A percentile compares a stretch with the other conserved stretches of the same genome.
These are phyloP conservation scores for Hyles vespertilio DNA, from an alignment of 1,140 invertebrate species.

Conservation along the genomic window DNA sequence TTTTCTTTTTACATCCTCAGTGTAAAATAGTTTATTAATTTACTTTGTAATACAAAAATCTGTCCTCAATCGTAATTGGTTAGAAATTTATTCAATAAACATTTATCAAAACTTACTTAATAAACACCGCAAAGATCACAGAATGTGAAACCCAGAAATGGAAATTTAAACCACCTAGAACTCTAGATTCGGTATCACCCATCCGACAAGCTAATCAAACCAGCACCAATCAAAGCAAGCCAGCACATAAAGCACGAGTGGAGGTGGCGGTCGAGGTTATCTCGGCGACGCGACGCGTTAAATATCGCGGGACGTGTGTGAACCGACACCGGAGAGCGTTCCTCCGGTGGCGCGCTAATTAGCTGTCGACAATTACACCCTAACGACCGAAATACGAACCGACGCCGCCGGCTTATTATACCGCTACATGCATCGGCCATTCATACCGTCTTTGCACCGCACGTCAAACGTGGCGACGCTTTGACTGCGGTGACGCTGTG, in stretches of 20 bases:
- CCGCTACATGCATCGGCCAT: slow-evolving; percentile 29
- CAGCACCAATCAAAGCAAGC: background rate
- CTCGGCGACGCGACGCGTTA: slow-evolving; percentile 33
- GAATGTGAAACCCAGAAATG: no score
- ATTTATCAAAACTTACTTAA: no score
- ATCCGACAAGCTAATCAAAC: background rate
- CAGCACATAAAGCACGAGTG: slow-evolving; percentile 14
- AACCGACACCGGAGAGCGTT: slow-evolving; percentile 37
- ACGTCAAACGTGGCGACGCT: background rate
- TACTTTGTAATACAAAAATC: no score
- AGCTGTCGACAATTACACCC: slow-evolving; percentile 65
- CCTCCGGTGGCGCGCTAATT: slow-evolving; percentile 42
- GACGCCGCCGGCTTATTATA: slow-evolving; percentile 55
- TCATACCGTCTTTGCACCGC: no score
- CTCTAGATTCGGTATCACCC: background rate
- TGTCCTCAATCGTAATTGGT: no score
- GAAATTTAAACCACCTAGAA: background rate
- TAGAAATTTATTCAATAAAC: no score
- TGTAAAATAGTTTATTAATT: no score
- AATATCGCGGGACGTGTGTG: slow-evolving; percentile 60
- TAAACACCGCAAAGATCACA: no score
- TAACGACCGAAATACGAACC: slow-evolving; percentile 65
- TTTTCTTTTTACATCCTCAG: no score
- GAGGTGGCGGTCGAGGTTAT: slow-evolving; percentile 20
- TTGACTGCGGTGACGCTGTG: slow-evolving; percentile 11